These are phyloP conservation scores for Sinelater perroti DNA, from an alignment of 2,888 invertebrate genomes.

Conservation along the genomic window DNA sequence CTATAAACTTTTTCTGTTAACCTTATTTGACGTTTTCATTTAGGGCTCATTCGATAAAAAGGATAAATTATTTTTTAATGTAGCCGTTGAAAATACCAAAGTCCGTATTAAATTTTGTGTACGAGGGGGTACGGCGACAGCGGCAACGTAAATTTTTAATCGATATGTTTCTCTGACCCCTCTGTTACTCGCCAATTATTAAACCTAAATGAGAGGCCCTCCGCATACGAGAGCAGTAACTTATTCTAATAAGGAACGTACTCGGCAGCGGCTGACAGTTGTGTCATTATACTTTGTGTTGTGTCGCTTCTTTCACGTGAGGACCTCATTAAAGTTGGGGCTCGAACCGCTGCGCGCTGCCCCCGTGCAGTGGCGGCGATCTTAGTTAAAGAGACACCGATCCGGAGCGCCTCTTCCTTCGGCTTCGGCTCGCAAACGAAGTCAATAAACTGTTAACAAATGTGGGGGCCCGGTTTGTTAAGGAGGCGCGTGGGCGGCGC, in stretches of 20 bases:
- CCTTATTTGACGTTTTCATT: no score
- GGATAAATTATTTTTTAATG: no score
- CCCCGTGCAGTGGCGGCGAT: constrained; percentile 35
- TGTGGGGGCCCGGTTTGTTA: no score
- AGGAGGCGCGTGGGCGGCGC: no score
- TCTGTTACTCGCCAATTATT: constrained; percentile 39
- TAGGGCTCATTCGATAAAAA: no score
- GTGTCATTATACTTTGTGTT: constrained; percentile 48
- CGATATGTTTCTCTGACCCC: constrained; percentile 10
- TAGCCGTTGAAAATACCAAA: no score
- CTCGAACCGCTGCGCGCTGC: constrained; percentile 39
- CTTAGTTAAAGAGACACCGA: background rate
- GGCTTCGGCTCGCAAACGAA: background rate
- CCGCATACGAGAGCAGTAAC: constrained; percentile 42
- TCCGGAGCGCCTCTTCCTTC: background rate
- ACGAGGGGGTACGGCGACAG: no score
- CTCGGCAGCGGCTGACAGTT: constrained; percentile 47
- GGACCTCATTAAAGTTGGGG: constrained; percentile 48
- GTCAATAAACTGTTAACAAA: background rate
- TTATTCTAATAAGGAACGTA: constrained; percentile 47
- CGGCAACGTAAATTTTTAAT: constrained; percentile 5
- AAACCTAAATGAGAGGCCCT: constrained; percentile 43
- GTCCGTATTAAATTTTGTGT: no score
- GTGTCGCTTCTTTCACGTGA: constrained; percentile 46
- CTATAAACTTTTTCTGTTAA: no score